Base-by-base conservation (phyloP, 2,888 invertebrate genomes). In the Caenorhabditis sp. region DNA sequence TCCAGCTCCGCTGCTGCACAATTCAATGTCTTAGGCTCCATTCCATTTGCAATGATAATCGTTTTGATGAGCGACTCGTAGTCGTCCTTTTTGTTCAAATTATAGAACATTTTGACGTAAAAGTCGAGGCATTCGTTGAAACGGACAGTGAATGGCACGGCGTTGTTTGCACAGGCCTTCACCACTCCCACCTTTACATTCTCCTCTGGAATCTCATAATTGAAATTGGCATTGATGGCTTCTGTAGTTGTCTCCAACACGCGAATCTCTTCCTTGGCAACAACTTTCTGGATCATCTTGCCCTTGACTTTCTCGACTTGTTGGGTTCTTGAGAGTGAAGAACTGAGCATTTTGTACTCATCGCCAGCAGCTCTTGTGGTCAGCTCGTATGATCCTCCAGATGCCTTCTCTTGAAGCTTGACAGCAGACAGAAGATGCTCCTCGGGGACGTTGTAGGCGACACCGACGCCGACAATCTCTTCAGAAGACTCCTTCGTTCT, bases 1-100 rank as follows among this genome's bases (percentile, higher is more conserved):
- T 83, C 81, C 20, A 88, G 87, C n/a, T 87, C 90, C 8, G 87
- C 85, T 24, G 89, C 89, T 15, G 83, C 74, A n/a, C 86, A 84
- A 0, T 72, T 65, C 53, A 88, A 64, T 4, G 32, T 44, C 13
- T 74, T 74, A 2, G 84, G 84, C 26, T 82, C 78, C 1, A 55
- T 79, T 28, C 32, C 50, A 50, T 87, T 87, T 15, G 85, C 18
- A 26, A 88, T 74, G 9, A 71, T 60, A 18, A 60, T 51, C 1
- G 55, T 80, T 5, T 65, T 81, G 15, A 24, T 13, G 15, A 62
- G 58, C 0, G 64, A 69, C 50, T 84, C 86, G 18, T 65, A 60
- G 18, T 83, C 82, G 50, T 87, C 83, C 26, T 78, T 82, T n/a
- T 61, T 77, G 28, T 81, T 83, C 77, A 85, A 56, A 15, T 84